Conservation (phyloP, 1,140 invertebrate species). For the Oedothorax gibbosus region DNA sequence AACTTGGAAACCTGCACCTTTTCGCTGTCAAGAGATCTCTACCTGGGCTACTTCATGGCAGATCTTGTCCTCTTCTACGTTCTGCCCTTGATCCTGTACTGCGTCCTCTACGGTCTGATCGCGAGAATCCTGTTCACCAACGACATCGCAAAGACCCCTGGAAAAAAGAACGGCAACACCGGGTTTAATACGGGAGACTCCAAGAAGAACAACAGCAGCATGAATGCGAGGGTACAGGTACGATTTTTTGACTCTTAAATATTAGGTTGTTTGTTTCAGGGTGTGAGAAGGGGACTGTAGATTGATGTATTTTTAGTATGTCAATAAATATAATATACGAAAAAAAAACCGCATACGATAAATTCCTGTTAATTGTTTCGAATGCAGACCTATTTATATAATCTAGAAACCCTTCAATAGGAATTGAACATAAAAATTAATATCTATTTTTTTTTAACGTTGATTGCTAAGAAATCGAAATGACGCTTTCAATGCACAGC, state of each 20-base stretch:
- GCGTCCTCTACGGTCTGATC: constrained; percentile 74
- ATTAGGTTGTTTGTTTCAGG: no score
- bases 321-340: no score
- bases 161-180: constrained; percentile 25
- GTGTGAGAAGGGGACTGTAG: no score
- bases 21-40: constrained; percentile 71
- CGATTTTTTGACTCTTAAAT: constrained; percentile 2
- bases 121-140: constrained; percentile 72
- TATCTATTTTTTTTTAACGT: no score
- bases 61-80: constrained; percentile 76
- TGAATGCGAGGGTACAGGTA: constrained; percentile 67
- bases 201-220: constrained; percentile 40
- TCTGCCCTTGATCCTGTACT: constrained; percentile 73
- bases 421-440: no score
- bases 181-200: constrained; percentile 32
- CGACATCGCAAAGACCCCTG: constrained; percentile 64
- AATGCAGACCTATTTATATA: no score
- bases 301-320: no score
- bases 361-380: no score
- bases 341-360: no score
- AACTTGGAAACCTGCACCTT: constrained; percentile 71
- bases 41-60: constrained; percentile 73
- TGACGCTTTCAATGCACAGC: no score
- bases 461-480: no score
- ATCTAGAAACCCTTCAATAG: no score